A percentile compares a stretch with the other conserved stretches of the same genome.
Conservation (phyloP, 2,888 invertebrate genomes). For the Tromatobia lineatoria region DNA sequence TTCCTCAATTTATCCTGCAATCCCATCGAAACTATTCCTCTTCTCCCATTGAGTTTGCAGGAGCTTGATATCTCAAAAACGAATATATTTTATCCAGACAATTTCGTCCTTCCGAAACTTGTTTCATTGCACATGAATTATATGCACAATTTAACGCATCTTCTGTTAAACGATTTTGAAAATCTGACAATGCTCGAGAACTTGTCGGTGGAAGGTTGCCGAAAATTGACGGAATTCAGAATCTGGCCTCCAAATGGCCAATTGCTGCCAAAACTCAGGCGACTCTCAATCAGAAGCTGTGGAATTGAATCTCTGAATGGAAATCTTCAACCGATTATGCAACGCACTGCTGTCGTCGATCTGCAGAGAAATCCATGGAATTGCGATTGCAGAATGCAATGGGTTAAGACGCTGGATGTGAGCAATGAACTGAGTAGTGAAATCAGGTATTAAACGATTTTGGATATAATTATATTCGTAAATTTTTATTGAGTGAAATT, state of each 20-base stretch:
- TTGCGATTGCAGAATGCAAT: conserved; percentile 88
- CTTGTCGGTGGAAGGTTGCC: conserved; percentile 87
- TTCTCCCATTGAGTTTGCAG: conserved; percentile 87
- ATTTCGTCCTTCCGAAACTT: conserved; percentile 86
- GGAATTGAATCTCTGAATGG: conserved; percentile 84
- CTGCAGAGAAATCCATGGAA: conserved; percentile 89
- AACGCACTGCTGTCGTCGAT: conserved; percentile 86
- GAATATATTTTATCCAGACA: conserved; percentile 86
- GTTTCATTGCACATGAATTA: conserved; percentile 87
- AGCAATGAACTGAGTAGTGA: conserved; percentile 84
- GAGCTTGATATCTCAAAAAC: conserved; percentile 89
- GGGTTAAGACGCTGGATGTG: conserved; percentile 86
- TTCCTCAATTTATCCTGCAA: conserved; percentile 84
- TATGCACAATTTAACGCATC: conserved; percentile 86
- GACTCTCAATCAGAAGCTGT: conserved; percentile 86
- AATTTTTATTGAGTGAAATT: neutral
- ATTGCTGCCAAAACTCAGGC: conserved; percentile 85
- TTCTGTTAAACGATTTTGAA: conserved; percentile 87
- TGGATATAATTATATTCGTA: conserved; percentile 29
- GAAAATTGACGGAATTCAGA: conserved; percentile 86
- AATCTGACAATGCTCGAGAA: conserved; percentile 86
- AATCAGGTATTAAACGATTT: conserved; percentile 83
- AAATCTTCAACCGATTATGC: conserved; percentile 85
- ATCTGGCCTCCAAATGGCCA: conserved; percentile 85
- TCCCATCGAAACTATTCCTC: conserved; percentile 86